These are phyloP conservation scores for Chrysina gloriosa DNA, from an alignment of 2,888 invertebrate species.

Conservation along the genomic window DNA sequence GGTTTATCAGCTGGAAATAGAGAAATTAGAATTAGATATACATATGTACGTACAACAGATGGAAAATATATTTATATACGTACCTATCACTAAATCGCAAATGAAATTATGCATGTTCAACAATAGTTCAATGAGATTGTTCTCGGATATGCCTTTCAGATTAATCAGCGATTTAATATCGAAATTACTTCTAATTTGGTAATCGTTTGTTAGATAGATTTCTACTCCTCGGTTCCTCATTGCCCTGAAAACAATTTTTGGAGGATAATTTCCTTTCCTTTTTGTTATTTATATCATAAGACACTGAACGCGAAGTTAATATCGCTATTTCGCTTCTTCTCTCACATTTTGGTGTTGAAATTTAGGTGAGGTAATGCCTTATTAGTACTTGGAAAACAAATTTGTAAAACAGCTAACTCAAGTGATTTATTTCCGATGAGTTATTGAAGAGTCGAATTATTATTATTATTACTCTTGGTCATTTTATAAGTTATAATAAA, in stretches of 20 bases:
- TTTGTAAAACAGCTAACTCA: too few species aligned
- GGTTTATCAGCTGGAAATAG: constrained; percentile 71
- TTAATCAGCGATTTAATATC: constrained; percentile 69
- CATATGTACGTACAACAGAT: neutral
- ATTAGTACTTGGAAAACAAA: too few species aligned
- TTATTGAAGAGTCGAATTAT: too few species aligned
- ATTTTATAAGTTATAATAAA: too few species aligned
- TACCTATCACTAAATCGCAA: constrained; percentile 65
- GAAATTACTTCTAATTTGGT: constrained; percentile 45
- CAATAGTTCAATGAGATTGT: constrained; percentile 57
- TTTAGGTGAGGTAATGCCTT: too few species aligned
- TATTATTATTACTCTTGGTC: too few species aligned
- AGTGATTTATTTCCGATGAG: too few species aligned
- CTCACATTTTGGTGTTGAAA: too few species aligned
- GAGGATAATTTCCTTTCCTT: too few species aligned
- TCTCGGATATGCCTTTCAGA: constrained; percentile 62
- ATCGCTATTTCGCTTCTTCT: too few species aligned
- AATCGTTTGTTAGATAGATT: constrained; percentile 71
- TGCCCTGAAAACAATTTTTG: constrained; percentile 71
- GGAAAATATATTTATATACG: constrained; percentile 34
- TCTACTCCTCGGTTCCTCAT: constrained; percentile 99
- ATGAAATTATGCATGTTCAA: constrained; percentile 66
- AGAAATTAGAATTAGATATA: constrained; percentile 43
- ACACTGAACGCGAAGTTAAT: too few species aligned
- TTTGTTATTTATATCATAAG: too few species aligned